These are phyloP conservation scores for Halcyon smyrnensis DNA, from an alignment of 2,797 vertebrate species.

Conservation along the genomic window DNA sequence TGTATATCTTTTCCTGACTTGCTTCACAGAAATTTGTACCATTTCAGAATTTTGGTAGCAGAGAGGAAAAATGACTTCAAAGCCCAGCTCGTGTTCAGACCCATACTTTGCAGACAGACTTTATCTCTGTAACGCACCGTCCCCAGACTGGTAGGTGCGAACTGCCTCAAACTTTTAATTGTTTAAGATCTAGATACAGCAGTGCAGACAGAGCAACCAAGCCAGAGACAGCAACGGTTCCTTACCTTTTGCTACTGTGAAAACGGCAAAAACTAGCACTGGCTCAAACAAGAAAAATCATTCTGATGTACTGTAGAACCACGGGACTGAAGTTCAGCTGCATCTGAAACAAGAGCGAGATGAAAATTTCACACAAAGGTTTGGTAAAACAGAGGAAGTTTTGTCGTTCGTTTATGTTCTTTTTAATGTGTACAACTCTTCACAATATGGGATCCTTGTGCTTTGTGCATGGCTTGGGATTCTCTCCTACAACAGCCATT, in stretches of 20 bases:
- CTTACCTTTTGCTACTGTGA: background rate
- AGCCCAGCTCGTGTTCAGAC: background rate
- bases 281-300: background rate
- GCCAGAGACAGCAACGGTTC: background rate
- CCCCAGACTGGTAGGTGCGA: background rate
- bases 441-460: background rate
- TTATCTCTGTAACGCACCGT: background rate
- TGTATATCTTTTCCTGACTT: background rate
- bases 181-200: background rate
- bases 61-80: slow-evolving; percentile 23
- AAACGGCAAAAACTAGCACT: background rate
- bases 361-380: background rate
- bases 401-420: background rate
- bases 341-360: background rate
- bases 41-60: background rate
- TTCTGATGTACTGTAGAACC: background rate
- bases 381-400: background rate
- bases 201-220: background rate
- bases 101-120: slow-evolving; percentile 2
- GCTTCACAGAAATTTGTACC: background rate
- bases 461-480: background rate
- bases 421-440: background rate
- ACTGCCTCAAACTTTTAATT: background rate
- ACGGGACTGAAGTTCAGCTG: background rate
- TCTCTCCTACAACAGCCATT: background rate